A percentile compares a stretch with the other conserved stretches of the same genome.
These are phyloP conservation scores for Eupithecia insigniata DNA, from an alignment of 2,888 invertebrate genomes.

Conservation along the genomic window DNA sequence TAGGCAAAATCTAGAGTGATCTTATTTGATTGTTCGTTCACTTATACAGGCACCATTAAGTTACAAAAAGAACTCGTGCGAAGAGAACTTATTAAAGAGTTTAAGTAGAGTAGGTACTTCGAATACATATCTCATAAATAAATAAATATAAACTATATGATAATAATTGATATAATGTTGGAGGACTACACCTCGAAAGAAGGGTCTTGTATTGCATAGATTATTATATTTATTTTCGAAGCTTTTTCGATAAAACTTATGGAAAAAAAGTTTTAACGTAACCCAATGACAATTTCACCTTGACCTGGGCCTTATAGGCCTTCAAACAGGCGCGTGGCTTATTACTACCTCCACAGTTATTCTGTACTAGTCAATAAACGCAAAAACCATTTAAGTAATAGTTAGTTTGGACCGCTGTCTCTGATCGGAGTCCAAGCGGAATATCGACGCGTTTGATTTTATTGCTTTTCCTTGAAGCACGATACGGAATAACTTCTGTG, in stretches of 20 bases:
- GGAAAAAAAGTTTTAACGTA: no score
- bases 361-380: constrained; percentile 3
- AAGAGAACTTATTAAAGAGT: no score
- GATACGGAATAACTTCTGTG: background rate
- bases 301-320: no score
- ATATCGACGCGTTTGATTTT: constrained; percentile 30
- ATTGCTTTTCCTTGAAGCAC: constrained; percentile 14
- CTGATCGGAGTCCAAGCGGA: constrained; percentile 28
- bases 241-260: no score
- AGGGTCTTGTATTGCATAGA: no score
- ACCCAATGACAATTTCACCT: no score
- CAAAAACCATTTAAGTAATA: constrained; percentile 16
- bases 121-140: background rate
- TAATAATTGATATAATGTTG: background rate
- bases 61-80: background rate
- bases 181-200: no score
- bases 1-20: background rate
- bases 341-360: background rate
- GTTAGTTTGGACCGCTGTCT: no score
- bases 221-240: no score
- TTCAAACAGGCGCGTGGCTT: background rate
- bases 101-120: background rate
- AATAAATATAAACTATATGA: no score
- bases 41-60: background rate
- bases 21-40: background rate